Evolutionary conservation across 2,888 invertebrate genomes (phyloP).

Genomic region (Stratiomys singularior): DNA sequence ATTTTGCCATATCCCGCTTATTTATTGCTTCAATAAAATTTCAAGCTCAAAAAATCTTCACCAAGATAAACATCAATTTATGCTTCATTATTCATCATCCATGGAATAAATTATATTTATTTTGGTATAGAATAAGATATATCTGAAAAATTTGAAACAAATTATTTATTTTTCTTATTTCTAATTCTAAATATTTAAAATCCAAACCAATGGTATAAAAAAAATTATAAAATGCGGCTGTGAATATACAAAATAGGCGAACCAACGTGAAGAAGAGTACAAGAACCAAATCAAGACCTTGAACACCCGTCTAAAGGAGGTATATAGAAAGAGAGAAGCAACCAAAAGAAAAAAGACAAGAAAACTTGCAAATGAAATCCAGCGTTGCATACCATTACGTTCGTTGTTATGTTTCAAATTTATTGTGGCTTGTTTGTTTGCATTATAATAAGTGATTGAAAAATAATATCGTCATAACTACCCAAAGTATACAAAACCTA

Average conservation of each 20-base stretch:
- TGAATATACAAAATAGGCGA: conserved; percentile 76
- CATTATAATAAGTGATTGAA: background rate
- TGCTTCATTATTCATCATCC: too few species aligned
- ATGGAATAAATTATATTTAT: too few species aligned
- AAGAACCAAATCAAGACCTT: conserved; percentile 99
- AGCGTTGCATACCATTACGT: conserved; percentile 31
- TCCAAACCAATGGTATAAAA: conserved; percentile 51
- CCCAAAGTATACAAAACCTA: background rate
- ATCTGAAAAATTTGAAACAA: too few species aligned
- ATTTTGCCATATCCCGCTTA: too few species aligned
- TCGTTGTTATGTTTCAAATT: conserved; percentile 28
- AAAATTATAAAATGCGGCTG: conserved; percentile 54
- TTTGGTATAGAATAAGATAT: too few species aligned
- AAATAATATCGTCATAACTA: background rate
- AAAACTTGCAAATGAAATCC: conserved; percentile 26
- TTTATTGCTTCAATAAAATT: too few species aligned
- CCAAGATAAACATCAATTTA: too few species aligned
- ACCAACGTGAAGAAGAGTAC: conserved; percentile 99
- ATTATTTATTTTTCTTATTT: conserved; percentile 7
- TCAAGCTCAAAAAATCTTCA: too few species aligned
- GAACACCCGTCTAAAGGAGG: conserved; percentile 99
- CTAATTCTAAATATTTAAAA: background rate
- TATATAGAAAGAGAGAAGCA: conserved; percentile 62
- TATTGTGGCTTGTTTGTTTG: conserved; percentile 17
- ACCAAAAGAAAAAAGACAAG: conserved; percentile 13